Conservation (phyloP, 2,888 invertebrate genomes). For the Bombyx huttoni region DNA sequence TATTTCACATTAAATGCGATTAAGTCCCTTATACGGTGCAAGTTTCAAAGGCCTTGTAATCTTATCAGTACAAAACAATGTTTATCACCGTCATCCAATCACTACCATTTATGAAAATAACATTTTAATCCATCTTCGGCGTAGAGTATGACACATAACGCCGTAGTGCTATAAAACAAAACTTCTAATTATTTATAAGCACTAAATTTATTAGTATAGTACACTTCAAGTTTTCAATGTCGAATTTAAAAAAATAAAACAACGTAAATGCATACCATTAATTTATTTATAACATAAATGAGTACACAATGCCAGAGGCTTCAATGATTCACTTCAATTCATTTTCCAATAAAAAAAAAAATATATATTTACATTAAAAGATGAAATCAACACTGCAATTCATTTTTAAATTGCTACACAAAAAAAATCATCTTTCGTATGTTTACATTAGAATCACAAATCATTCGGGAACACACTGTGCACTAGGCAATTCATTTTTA, state of each 20-base stretch:
- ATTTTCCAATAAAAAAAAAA: slow-evolving; percentile 63
- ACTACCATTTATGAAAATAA: slow-evolving; percentile 20
- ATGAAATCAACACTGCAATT: slow-evolving; percentile 63
- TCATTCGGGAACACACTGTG: slow-evolving; percentile 62
- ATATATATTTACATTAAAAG: slow-evolving; percentile 65
- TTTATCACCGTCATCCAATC: slow-evolving; percentile 46
- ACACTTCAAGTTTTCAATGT: not conserved
- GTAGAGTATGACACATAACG: not conserved
- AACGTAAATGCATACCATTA: slow-evolving; percentile 56
- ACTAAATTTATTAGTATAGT: not conserved
- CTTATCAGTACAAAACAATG: slow-evolving; percentile 54
- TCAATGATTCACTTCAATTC: slow-evolving; percentile 68
- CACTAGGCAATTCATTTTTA: slow-evolving; percentile 57
- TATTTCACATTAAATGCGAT: slow-evolving; percentile 42
- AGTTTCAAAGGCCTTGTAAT: slow-evolving; percentile 60
- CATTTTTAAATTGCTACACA: slow-evolving; percentile 48
- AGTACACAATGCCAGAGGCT: slow-evolving; percentile 73
- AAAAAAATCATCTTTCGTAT: slow-evolving; percentile 32
- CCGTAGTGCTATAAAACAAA: not conserved
- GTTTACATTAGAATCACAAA: slow-evolving; percentile 43
- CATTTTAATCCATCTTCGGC: slow-evolving; percentile 5
- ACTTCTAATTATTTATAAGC: too few relatives aligned
- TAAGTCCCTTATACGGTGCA: not conserved
- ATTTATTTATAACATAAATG: slow-evolving; percentile 74
- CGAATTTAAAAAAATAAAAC: slow-evolving; percentile 1